These are phyloP conservation scores for Drosophila tsacasi DNA, from an alignment of 1,140 invertebrate species.

Conservation along the genomic window DNA sequence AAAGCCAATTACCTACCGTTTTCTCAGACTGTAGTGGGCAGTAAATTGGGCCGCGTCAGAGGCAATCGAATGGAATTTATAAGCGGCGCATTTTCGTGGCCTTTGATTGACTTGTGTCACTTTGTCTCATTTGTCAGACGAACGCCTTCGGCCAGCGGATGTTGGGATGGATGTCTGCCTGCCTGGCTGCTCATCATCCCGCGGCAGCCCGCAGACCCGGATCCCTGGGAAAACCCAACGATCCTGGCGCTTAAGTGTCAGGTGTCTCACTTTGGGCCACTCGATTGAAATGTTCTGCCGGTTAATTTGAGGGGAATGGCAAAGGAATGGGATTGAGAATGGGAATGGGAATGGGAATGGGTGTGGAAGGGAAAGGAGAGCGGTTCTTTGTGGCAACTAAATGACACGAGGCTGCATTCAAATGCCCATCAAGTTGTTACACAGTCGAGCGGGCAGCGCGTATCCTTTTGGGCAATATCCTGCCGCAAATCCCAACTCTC, in stretches of 20 bases:
- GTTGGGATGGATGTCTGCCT: conserved; percentile 2
- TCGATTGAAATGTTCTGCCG: conserved; percentile 70
- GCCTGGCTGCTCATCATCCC: conserved; percentile 23
- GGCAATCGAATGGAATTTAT: conserved; percentile 72
- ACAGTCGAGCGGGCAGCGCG: conserved; percentile 60
- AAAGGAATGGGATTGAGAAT: neutral
- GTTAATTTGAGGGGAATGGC: conserved; percentile 31
- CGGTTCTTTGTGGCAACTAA: conserved; percentile 48
- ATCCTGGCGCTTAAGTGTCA: conserved; percentile 74
- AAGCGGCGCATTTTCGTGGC: conserved; percentile 67
- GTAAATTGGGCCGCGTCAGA: conserved; percentile 63
- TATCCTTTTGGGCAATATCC: conserved; percentile 80
- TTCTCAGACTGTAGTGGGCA: conserved; percentile 33
- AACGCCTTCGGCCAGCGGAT: conserved; percentile 56
- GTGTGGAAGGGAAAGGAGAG: neutral
- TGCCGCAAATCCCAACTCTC: conserved; percentile 62
- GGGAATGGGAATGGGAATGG: neutral
- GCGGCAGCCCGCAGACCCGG: neutral
- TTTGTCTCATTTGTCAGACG: conserved; percentile 85
- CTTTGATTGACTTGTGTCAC: conserved; percentile 85
- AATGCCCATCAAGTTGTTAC: conserved; percentile 79
- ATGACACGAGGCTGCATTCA: conserved; percentile 75
- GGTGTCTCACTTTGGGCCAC: conserved; percentile 73
- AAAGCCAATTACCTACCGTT: neutral
- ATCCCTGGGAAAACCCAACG: conserved; percentile 15